Percentiles rank a stretch among this genome's conserved stretches.
Conservation (phyloP, 2,888 invertebrate genomes). For the Macrophya annulata region DNA sequence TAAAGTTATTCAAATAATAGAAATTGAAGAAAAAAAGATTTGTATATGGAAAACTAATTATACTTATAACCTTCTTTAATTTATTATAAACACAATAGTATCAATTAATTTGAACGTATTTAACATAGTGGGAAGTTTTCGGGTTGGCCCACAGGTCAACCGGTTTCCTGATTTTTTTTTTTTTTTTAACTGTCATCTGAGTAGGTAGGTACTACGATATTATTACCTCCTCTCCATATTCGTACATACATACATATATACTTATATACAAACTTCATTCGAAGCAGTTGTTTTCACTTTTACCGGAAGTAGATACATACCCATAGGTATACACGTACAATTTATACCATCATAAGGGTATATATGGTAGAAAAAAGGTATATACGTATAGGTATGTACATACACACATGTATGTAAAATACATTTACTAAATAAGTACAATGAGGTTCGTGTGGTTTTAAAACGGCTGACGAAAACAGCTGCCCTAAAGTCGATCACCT, state of each 20-base stretch:
- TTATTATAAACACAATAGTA: too few relatives aligned
- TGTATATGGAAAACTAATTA: too few relatives aligned
- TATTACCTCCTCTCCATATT: not conserved
- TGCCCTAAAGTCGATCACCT: slow-evolving; percentile 24
- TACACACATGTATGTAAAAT: not conserved
- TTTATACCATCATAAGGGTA: not conserved
- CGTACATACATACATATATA: not conserved
- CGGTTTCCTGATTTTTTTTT: too few relatives aligned
- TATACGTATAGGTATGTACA: not conserved
- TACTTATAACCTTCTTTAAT: too few relatives aligned
- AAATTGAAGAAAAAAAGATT: too few relatives aligned
- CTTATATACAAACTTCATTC: not conserved
- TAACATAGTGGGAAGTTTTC: too few relatives aligned
- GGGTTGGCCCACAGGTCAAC: too few relatives aligned
- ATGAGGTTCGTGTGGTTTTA: not conserved
- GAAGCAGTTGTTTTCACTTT: slow-evolving; percentile 24
- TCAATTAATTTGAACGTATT: too few relatives aligned
- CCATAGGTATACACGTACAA: not conserved
- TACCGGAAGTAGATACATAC: not conserved
- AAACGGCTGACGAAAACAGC: not conserved
- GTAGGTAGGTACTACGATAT: not conserved
- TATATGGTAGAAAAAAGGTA: not conserved
- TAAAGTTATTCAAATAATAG: too few relatives aligned
- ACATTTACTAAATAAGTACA: not conserved
- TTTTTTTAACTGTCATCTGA: not conserved